Percentiles rank a stretch among this genome's conserved stretches.
These are phyloP conservation scores for Catharus ustulatus DNA, from an alignment of 2,797 vertebrate species.

Conservation along the genomic window DNA sequence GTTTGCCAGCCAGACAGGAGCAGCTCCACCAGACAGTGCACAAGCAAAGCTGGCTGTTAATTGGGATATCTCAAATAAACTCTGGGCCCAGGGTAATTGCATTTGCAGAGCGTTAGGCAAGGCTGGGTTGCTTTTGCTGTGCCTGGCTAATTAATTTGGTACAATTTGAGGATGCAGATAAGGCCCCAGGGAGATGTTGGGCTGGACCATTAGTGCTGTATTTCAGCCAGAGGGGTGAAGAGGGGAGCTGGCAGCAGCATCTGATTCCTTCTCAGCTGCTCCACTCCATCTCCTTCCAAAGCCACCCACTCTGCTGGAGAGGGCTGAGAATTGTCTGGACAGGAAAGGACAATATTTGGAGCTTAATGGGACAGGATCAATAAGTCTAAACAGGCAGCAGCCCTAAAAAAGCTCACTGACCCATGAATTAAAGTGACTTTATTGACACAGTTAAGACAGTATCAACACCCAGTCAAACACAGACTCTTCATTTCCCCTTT, in stretches of 20 bases:
- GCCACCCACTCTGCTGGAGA: background rate
- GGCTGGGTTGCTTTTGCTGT: background rate
- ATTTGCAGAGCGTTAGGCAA: background rate
- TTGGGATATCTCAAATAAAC: slow-evolving; percentile 32
- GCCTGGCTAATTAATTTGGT: slow-evolving; percentile 57
- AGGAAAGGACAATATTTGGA: background rate
- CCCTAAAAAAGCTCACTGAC: background rate
- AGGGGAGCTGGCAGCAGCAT: background rate
- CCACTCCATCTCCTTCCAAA: background rate
- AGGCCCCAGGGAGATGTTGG: background rate
- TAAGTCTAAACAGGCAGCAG: background rate
- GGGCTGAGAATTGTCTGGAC: background rate
- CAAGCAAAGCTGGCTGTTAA: background rate
- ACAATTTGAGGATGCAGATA: slow-evolving; percentile 12
- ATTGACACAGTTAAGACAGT: background rate
- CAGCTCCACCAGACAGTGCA: background rate
- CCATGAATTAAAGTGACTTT: background rate
- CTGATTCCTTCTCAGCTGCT: background rate
- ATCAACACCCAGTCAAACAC: background rate
- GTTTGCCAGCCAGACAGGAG: slow-evolving; percentile 5
- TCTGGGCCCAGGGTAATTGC: background rate
- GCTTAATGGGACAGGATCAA: slow-evolving; percentile 6
- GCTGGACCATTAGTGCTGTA: background rate
- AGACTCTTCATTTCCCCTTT: background rate
- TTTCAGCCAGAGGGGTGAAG: background rate